A percentile compares a stretch with the other conserved stretches of the same genome.
Evolutionary conservation across 2,113 vertebrate species (phyloP).

Genomic region (Mesembrinibis cayennensis): DNA sequence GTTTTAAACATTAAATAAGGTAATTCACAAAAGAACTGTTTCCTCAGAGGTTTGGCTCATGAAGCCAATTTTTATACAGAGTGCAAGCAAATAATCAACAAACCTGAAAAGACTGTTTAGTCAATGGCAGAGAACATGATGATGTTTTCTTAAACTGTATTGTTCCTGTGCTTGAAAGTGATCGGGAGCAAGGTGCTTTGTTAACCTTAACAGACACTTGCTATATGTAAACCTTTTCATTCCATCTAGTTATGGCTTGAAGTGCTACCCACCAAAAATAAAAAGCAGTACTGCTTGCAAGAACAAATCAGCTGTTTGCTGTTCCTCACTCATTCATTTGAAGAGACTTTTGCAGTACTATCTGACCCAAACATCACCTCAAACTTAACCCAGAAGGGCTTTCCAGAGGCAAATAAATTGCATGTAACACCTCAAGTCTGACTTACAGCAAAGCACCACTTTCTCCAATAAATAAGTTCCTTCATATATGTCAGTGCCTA

Average conservation of each 20-base stretch:
- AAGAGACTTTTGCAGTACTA: neutral
- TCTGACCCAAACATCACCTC: constrained; percentile 15
- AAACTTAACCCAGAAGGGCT: neutral
- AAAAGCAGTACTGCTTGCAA: neutral
- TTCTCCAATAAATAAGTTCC: constrained; percentile 1
- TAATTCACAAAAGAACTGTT: neutral
- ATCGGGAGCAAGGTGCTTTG: neutral
- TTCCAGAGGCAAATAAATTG: neutral
- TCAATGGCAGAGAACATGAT: neutral
- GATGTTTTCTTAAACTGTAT: neutral
- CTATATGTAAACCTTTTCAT: neutral
- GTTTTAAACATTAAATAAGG: neutral
- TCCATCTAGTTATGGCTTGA: neutral
- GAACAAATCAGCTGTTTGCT: neutral
- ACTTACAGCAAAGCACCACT: neutral
- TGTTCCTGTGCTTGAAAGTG: neutral
- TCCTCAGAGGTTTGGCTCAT: neutral
- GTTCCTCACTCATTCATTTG: neutral
- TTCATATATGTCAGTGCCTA: neutral
- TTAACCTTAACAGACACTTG: neutral
- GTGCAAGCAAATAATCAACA: neutral
- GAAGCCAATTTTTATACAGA: neutral
- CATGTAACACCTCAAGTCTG: neutral
- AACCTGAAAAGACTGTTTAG: neutral
- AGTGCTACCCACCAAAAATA: neutral